phyloP scores from a whole-genome alignment of 2,888 invertebrate genomes.

The Ophioninae sp. region DNA sequence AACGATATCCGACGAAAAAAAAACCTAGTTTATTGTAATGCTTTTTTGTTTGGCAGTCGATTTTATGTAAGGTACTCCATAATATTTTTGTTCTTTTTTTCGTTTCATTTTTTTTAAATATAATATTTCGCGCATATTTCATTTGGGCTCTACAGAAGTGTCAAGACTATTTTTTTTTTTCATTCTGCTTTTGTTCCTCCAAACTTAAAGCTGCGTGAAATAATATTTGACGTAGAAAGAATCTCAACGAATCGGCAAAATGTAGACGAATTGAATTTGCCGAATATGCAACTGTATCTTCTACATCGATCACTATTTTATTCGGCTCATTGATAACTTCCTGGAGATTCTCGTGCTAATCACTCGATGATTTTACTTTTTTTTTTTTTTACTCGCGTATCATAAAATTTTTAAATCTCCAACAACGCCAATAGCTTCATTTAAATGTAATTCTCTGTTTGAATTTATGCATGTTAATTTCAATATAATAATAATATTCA shows the following conservation, averaged over 20 bases:
- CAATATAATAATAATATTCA: slow-evolving; percentile 62
- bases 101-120: slow-evolving; percentile 46
- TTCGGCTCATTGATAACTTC: slow-evolving; percentile 11
- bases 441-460: slow-evolving; percentile 58
- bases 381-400: slow-evolving; percentile 48
- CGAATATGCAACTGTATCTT: slow-evolving; percentile 1
- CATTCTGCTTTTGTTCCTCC: not conserved
- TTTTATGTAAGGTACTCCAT: slow-evolving; percentile 63
- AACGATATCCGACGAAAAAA: slow-evolving; percentile 38
- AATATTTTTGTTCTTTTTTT: slow-evolving; percentile 41
- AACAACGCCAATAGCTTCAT: slow-evolving; percentile 69
- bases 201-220: slow-evolving; percentile 16
- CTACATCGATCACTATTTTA: slow-evolving; percentile 15
- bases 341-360: slow-evolving; percentile 28
- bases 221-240: slow-evolving; percentile 13
- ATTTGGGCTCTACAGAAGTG: slow-evolving; percentile 9
- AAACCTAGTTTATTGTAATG: slow-evolving; percentile 42
- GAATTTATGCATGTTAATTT: slow-evolving; percentile 65
- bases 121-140: slow-evolving; percentile 42
- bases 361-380: slow-evolving; percentile 31
- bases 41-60: slow-evolving; percentile 66
- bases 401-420: slow-evolving; percentile 75
- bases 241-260: not conserved
- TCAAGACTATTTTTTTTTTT: slow-evolving; percentile 37
- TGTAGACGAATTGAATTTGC: not conserved